Evolutionary conservation across 2,797 vertebrate species (phyloP), one percentile per base, ranked within the genome.

Genomic region (Argyrosomus regius): DNA sequence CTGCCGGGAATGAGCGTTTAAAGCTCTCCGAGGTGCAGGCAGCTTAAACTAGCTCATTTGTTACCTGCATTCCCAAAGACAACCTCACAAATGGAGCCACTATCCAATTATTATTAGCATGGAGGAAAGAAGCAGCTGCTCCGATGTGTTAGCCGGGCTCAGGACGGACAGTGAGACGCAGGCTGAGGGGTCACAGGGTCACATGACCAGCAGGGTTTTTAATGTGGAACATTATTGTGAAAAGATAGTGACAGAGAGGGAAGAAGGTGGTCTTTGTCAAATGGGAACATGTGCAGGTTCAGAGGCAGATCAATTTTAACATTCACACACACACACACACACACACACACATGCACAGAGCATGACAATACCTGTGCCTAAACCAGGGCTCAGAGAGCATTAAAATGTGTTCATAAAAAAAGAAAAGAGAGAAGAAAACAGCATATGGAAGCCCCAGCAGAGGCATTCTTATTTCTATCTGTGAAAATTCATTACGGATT

Each of bases 31-130:
- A 87, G 87, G 81, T 87, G 84, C 88, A 82, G 88, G 85, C 67
- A 68, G 86, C 84, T 87, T 84, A 88, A 92, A 92, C 89, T 75
- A 82, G 84, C 91, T 93, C 87, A 90, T 94, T 91, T 91, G 91
- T 93, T 90, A 82, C 59, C 84, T 68, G 81, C 87, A 80, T 89
- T 89, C 87, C 82, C 64, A 39, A 77, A 88, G 80, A 92, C 84
- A 85, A 78, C 61, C 82, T 75, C 74, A 83, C 86, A 88, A 89
- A 91, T 80, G 79, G 82, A 93, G 87, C 73, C 76, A 79, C 85
- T 80, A 67, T 91, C 82, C 90, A 89, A 83, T 90, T 89, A 88
- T 88, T 90, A 87, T 85, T 28, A 50, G 78, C 22, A 35, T 73
- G 80, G 84, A 89, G 83, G 85, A 82, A 74, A 75, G 77, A 62